Evolutionary conservation across 2,888 invertebrate species (phyloP), one percentile per base, ranked within the genome.

Genomic region (Ctena decussata): DNA sequence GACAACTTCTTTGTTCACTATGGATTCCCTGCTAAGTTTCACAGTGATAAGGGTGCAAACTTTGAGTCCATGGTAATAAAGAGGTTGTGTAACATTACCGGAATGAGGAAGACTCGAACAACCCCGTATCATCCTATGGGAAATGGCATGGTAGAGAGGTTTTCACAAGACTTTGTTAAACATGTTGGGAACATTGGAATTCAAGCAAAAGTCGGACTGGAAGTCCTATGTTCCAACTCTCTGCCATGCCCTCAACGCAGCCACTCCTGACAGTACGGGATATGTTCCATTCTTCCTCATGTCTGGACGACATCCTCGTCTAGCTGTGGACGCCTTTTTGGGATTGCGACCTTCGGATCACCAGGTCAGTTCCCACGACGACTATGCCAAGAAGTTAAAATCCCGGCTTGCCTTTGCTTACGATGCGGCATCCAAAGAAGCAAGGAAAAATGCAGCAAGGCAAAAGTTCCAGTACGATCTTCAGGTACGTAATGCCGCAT

Each of bases 111-210:
- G 37, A 53, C 72, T 8, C 39, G 79, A 27, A 79, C 72, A 27
- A 78, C 44, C n/a, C 46, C 53, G 30, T 75, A 53, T 5, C 75
- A 75, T 57, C 53, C 75, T 6, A 75, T 75, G 75, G 75, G 75
- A 18, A 71, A 78, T 30, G 78, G 71, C 30, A 44, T 49, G 35
- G 70, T 49, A 15, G 71, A 78, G 49, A 24, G 78, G 37, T 70
- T 71, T n/a, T 32, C 71, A 78, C n/a, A 70, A 27, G 32, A 78
- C 78, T 12, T 37, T 72, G 27, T 27, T 71, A n/a, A 49, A 46
- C 39, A 78, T 71, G 78, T 35, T 78, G 27, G 70, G 71, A 35
- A 37, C 79, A 12, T 37, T 71, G 18, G 72, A 53, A 35, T 30
- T 30, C 1, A 27, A 49, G 37, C 21, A 72, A 27, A 71, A 46